phyloP scores from a whole-genome alignment of 2,113 vertebrate species.

The Labeo rohita region DNA sequence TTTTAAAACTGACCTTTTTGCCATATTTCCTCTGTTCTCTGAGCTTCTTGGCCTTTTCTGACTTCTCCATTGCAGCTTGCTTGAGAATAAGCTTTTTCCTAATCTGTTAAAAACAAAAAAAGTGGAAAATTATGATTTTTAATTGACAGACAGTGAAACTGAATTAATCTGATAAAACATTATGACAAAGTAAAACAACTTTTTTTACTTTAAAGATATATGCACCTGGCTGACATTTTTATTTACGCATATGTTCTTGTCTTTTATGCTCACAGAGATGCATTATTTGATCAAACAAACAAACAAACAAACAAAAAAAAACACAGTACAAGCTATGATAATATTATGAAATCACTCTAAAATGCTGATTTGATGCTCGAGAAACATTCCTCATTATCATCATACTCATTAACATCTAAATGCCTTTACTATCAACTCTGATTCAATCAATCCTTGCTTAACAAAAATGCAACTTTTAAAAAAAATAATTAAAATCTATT shows the following conservation, averaged over 20 bases:
- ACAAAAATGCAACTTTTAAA: neutral
- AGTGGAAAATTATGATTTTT: neutral
- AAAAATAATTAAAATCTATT: neutral
- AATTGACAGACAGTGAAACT: neutral
- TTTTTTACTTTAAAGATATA: neutral
- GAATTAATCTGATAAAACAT: too few species aligned
- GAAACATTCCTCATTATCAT: neutral
- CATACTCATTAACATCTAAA: too few species aligned
- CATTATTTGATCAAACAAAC: neutral
- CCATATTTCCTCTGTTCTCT: conserved; percentile 93
- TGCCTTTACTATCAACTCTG: neutral
- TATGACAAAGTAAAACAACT: too few species aligned
- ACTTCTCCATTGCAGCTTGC: conserved; percentile 88
- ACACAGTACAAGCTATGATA: too few species aligned
- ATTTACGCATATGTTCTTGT: neutral
- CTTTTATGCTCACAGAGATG: neutral
- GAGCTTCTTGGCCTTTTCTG: conserved; percentile 94
- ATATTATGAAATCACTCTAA: neutral
- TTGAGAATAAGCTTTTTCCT: conserved; percentile 93
- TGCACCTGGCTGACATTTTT: neutral
- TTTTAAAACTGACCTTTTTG: conserved; percentile 85
- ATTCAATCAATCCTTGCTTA: neutral
- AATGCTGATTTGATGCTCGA: neutral
- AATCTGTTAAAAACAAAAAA: conserved; percentile 64
- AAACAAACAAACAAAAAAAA: too few species aligned